phyloP scores from a whole-genome alignment of 2,888 invertebrate genomes.

The Tetragnatha montana region DNA sequence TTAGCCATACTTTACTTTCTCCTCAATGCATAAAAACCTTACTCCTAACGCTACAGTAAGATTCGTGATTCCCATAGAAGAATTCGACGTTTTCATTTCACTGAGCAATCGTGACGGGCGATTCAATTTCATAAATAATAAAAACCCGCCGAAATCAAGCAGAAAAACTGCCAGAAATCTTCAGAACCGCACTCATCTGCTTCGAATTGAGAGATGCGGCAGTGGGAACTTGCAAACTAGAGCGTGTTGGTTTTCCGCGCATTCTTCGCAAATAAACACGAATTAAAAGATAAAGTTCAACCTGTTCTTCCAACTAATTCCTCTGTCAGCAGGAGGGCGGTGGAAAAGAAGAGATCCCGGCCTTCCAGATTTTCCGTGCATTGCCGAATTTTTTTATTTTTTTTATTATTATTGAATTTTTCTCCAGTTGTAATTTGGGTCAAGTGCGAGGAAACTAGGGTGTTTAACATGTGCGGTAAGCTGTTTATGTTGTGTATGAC shows the following conservation, averaged over 20 bases:
- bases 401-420: not conserved
- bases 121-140: too few species aligned
- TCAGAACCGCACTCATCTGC: not conserved
- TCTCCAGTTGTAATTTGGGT: not conserved
- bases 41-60: too few species aligned
- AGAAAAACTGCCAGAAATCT: not conserved
- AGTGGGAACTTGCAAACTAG: not conserved
- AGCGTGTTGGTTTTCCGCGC: not conserved
- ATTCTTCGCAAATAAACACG: not conserved
- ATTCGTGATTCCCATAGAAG: too few species aligned
- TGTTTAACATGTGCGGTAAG: not conserved
- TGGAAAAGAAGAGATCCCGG: not conserved
- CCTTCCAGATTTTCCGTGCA: not conserved
- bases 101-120: too few species aligned
- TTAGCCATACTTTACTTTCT: too few species aligned
- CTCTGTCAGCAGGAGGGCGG: not conserved
- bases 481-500: not conserved
- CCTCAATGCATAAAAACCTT: too few species aligned
- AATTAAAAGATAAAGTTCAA: not conserved
- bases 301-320: not conserved
- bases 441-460: slow-evolving; percentile 14
- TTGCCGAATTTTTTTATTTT: not conserved
- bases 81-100: too few species aligned
- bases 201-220: not conserved
- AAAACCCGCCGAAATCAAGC: not conserved